Evolutionary conservation across 2,113 vertebrate species (phyloP).

Genomic region (Mesitornis unicolor): DNA sequence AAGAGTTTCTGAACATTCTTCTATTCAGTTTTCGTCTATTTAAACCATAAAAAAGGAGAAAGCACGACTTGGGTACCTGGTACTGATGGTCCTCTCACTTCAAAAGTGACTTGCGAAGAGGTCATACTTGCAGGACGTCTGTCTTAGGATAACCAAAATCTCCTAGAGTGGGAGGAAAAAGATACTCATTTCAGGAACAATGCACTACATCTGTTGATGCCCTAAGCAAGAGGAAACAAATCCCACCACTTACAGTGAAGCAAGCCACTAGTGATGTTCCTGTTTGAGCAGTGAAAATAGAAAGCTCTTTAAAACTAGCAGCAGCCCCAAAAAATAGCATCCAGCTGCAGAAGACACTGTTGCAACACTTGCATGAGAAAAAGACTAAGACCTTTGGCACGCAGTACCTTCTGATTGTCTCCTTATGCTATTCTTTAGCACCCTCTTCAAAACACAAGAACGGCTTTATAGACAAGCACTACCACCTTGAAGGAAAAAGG

Average conservation of each 20-base stretch:
- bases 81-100: constrained; percentile 81
- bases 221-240: not conserved
- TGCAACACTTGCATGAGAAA: not conserved
- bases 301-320: not conserved
- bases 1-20: not conserved
- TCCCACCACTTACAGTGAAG: not conserved
- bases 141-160: not conserved
- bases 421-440: not conserved
- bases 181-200: not conserved
- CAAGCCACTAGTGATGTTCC: not conserved
- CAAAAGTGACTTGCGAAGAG: constrained; percentile 81
- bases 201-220: not conserved
- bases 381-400: not conserved
- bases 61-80: constrained; percentile 76
- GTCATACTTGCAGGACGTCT: constrained; percentile 78
- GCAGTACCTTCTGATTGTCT: not conserved
- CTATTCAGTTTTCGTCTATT: not conserved
- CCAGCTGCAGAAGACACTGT: not conserved
- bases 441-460: not conserved
- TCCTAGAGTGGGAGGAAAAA: not conserved
- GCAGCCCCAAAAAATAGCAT: not conserved
- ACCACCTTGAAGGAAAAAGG: not conserved
- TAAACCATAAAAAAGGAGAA: not conserved
- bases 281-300: not conserved
- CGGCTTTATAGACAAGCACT: not conserved